A percentile compares a stretch with the other conserved stretches of the same genome.
Conservation (phyloP, 2,113 vertebrate genomes). For the Callithrix jacchus region DNA sequence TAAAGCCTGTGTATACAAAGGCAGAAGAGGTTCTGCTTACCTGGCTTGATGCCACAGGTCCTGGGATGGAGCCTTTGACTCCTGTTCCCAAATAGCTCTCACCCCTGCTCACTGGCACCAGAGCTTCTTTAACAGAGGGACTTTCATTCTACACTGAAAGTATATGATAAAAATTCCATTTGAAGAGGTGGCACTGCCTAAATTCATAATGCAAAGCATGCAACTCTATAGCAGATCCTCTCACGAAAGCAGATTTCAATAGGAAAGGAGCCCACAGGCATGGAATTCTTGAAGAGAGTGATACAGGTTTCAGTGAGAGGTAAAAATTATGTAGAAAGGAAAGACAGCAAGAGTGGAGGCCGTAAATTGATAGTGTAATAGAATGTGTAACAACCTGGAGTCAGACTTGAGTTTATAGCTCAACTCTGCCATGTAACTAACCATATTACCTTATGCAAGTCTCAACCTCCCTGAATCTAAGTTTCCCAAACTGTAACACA, state of each 20-base stretch:
- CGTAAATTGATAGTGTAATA: not conserved
- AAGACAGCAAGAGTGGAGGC: not conserved
- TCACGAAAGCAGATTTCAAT: not conserved
- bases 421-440: not conserved
- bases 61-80: not conserved
- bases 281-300: constrained; percentile 1
- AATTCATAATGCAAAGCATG: not conserved
- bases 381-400: not conserved
- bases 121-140: not conserved
- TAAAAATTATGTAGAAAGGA: not conserved
- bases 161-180: not conserved
- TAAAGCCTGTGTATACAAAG: not conserved
- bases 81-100: not conserved
- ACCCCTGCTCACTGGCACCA: not conserved
- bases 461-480: not conserved
- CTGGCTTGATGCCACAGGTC: not conserved
- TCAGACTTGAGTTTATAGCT: not conserved
- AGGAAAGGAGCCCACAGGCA: not conserved
- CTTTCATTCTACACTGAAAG: constrained; percentile 3
- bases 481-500: not conserved
- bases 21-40: not conserved
- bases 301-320: not conserved
- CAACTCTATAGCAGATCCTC: not conserved
- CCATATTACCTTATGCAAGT: not conserved
- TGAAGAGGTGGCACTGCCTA: not conserved